Base-by-base conservation (phyloP, 1,140 invertebrate genomes). In the Drosophila virilis region DNA sequence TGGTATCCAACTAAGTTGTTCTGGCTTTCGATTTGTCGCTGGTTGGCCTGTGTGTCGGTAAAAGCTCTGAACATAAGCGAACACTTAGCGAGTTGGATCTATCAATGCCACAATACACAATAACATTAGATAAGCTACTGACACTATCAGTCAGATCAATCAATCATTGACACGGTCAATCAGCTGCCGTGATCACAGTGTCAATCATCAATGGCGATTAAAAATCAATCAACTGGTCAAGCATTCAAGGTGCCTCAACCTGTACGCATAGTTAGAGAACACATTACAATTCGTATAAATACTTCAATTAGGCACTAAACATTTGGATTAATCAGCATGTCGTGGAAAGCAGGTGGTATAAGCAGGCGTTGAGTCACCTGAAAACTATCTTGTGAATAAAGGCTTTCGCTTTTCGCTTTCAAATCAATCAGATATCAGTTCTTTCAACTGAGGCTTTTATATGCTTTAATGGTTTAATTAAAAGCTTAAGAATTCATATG, bases 1-100 rank as follows among this genome's bases (percentile, higher is more conserved):
- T 62, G 37, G 10, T 57, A 33, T 38, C 57, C 43, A 60, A 52
- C 60, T 42, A 28, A 71, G 51, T 71, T 71, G 61, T 42, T 59
- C 13, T 59, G 22, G 28, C 22, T 13, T 28, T 51, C 9, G n/a
- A 15, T 13, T 51, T 61, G 57, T 61, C 52, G 35, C 15, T 32
- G 6, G 61, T 22, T 12, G 17, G 15, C 35, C 58, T n/a, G 33
- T 7, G 8, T 62, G 60, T 17, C 46, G 9, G 22, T 7, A 10
- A 6, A 10, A 33, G 8, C 9, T 7, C 13, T 12, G 33, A 9
- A 51, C 17, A 12, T 48, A 43, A 42, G 22, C 28, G 55, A n/a
- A 38, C 10, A 62, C 17, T 50, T 51, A 15, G 55, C 40, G 45
- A 52, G 15, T 37, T 43, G 46, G 42, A 48, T 35, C 43, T 28